Evolutionary conservation across 2,113 vertebrate genomes (phyloP).

Genomic region (Psilopogon haemacephalus): DNA sequence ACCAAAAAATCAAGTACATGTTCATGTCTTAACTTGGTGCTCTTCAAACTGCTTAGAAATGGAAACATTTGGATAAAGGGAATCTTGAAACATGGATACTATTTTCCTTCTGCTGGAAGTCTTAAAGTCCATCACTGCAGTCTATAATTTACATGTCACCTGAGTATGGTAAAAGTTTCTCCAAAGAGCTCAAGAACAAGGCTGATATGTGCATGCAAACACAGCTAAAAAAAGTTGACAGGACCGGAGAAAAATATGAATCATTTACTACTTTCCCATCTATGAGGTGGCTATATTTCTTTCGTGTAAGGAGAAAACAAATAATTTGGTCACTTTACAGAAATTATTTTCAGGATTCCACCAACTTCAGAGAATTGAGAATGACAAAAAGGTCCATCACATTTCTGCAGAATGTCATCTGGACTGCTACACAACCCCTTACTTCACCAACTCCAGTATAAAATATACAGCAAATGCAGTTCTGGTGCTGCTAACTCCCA

Average conservation of each 20-base stretch:
- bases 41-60: background rate
- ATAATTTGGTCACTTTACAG: background rate
- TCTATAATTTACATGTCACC: background rate
- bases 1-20: background rate
- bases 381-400: background rate
- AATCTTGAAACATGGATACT: background rate
- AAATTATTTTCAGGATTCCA: background rate
- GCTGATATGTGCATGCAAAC: background rate
- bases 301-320: background rate
- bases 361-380: background rate
- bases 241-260: background rate
- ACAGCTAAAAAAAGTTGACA: background rate
- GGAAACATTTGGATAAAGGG: background rate
- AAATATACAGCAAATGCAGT: background rate
- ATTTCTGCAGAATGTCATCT: background rate
- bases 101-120: background rate
- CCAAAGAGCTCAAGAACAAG: background rate
- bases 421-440: background rate
- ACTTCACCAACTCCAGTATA: background rate
- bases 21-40: background rate
- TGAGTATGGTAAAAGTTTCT: background rate
- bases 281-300: background rate
- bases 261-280: background rate
- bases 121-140: background rate
- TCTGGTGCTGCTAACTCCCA: background rate